phyloP scores from a whole-genome alignment of 2,888 invertebrate genomes.

The Eugnorisma glareosa region DNA sequence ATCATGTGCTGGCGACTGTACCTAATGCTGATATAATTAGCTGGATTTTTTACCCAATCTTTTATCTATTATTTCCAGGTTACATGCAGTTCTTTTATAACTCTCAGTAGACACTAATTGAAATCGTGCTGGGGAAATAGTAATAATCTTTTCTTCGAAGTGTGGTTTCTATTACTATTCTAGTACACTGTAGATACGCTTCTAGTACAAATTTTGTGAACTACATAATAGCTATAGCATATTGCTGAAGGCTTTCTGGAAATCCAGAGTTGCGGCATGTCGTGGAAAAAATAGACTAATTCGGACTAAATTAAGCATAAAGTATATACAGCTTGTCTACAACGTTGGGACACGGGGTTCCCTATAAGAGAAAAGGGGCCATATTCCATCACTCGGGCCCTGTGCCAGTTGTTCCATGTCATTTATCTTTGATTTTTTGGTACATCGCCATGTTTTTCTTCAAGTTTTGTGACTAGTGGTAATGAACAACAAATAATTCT shows the following conservation, averaged over 20 bases:
- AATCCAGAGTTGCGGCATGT: background rate
- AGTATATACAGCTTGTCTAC: background rate
- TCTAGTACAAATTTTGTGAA: background rate
- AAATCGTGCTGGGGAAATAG: conserved; percentile 2
- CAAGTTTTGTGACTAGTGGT: background rate
- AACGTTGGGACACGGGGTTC: background rate
- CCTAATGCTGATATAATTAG: no score
- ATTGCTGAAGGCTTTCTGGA: background rate
- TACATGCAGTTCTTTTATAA: background rate
- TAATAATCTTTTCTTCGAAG: background rate
- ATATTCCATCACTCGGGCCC: background rate
- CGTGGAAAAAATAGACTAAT: background rate
- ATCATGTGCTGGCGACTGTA: no score
- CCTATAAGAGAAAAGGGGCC: background rate
- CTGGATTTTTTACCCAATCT: no score
- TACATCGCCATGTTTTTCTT: background rate
- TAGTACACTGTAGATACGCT: background rate
- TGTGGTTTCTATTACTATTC: background rate
- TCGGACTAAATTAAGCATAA: background rate
- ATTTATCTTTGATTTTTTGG: background rate
- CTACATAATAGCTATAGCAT: background rate
- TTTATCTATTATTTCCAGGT: background rate
- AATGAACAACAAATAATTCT: background rate
- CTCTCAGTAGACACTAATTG: background rate
- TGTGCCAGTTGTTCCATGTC: background rate